Percentiles rank a stretch among this genome's conserved stretches.
phyloP scores from a whole-genome alignment of 2,797 vertebrate species.

The Anas bernieri region DNA sequence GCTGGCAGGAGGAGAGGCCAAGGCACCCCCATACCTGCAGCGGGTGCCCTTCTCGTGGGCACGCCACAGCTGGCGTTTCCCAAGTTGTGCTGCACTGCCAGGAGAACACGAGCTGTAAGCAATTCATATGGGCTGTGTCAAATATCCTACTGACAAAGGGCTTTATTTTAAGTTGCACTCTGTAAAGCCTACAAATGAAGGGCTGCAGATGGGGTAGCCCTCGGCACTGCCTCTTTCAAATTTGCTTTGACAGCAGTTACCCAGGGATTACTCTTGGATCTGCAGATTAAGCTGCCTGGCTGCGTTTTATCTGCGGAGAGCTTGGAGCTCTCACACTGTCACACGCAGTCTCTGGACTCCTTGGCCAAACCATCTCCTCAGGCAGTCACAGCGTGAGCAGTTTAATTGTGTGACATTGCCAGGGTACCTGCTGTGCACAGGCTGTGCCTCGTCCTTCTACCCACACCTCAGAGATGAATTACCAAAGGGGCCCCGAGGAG shows the following conservation, averaged over 20 bases:
- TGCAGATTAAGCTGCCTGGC: neutral
- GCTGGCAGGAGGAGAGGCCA: fast-evolving
- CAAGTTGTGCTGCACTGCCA: neutral
- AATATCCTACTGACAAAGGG: neutral
- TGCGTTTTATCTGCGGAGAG: neutral
- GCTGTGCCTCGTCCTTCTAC: neutral
- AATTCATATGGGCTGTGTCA: neutral
- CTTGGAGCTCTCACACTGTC: neutral
- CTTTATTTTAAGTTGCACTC: neutral
- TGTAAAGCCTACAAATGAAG: neutral
- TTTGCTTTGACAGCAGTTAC: neutral
- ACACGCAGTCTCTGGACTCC: neutral
- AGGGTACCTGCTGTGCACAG: neutral
- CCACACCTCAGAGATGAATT: neutral
- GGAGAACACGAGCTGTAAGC: slow-evolving; percentile 23
- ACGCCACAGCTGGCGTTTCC: neutral
- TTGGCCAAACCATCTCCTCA: neutral
- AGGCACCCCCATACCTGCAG: neutral
- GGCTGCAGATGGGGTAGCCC: neutral
- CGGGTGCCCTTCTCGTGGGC: neutral
- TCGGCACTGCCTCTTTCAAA: neutral
- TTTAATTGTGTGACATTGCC: neutral
- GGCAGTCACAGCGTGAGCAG: neutral
- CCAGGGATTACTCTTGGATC: neutral
- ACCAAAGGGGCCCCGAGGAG: neutral